phyloP scores from a whole-genome alignment of 2,888 invertebrate genomes.

The Colletes collaris region DNA sequence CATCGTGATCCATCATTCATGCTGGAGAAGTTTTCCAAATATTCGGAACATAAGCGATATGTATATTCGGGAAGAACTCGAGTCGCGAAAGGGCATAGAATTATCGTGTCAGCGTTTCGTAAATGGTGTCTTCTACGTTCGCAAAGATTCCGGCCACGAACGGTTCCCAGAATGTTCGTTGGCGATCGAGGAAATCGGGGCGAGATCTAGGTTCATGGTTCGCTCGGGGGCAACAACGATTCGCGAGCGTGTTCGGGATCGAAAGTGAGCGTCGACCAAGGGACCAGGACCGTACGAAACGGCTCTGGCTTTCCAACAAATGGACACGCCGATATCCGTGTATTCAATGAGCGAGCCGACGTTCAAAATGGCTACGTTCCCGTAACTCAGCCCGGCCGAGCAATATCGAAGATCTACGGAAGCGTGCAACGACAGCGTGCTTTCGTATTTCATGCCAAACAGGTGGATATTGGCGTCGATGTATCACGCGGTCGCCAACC shows the following conservation, averaged over 20 bases:
- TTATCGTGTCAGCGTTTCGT: too few species aligned
- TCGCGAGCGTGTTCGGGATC: neutral
- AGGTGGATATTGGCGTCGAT: conserved; percentile 66
- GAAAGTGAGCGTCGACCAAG: neutral
- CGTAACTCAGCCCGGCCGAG: conserved; percentile 59
- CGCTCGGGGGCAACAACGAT: neutral
- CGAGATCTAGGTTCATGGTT: neutral
- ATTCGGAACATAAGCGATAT: too few species aligned
- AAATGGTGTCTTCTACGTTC: too few species aligned
- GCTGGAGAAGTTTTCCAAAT: too few species aligned
- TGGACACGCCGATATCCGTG: conserved; percentile 9
- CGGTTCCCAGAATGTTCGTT: neutral
- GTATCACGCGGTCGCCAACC: conserved; percentile 48
- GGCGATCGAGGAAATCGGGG: neutral
- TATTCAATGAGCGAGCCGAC: conserved; percentile 19
- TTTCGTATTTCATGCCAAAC: conserved; percentile 68
- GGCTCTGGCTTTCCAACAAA: neutral
- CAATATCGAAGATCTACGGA: conserved; percentile 64
- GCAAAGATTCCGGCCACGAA: too few species aligned
- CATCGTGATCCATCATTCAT: too few species aligned
- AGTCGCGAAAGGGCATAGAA: too few species aligned
- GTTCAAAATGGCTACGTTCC: conserved; percentile 39
- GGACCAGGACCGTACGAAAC: neutral
- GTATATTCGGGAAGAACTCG: too few species aligned
- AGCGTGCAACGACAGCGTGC: conserved; percentile 44